Evolutionary conservation across 2,888 invertebrate genomes (phyloP).

Genomic region (Tenodera sinensis): DNA sequence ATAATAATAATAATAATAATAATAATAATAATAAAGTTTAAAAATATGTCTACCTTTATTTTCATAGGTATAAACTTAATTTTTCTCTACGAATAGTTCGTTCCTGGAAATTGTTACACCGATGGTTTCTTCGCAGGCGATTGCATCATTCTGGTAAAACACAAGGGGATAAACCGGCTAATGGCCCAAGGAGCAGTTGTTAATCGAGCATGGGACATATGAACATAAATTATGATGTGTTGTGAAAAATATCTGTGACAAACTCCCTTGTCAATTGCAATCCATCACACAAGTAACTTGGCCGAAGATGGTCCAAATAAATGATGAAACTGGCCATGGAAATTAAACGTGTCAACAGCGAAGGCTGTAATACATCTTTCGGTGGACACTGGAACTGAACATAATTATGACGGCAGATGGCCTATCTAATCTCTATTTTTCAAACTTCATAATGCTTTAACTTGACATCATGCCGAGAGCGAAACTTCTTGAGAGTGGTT

Average conservation of each 20-base stretch:
- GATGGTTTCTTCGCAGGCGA: no score
- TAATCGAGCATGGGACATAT: not conserved
- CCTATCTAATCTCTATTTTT: not conserved
- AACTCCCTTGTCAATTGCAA: not conserved
- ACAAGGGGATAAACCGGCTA: no score
- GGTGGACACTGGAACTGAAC: not conserved
- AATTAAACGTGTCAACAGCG: not conserved
- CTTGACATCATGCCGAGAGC: not conserved
- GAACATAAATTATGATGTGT: not conserved
- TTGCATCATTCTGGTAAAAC: no score
- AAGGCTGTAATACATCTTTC: not conserved
- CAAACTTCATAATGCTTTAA: not conserved
- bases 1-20: no score
- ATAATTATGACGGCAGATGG: not conserved
- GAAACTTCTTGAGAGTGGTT: not conserved
- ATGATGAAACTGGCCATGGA: not conserved
- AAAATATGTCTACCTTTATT: no score
- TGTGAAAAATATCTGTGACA: not conserved
- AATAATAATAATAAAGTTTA: no score
- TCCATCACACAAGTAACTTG: not conserved
- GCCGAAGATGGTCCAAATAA: not conserved
- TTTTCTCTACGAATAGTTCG: no score
- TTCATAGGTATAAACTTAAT: no score
- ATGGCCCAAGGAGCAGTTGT: not conserved
- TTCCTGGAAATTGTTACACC: no score